These are phyloP conservation scores for Silurus lanzhouensis DNA, from an alignment of 2,797 vertebrate genomes.

Conservation along the genomic window DNA sequence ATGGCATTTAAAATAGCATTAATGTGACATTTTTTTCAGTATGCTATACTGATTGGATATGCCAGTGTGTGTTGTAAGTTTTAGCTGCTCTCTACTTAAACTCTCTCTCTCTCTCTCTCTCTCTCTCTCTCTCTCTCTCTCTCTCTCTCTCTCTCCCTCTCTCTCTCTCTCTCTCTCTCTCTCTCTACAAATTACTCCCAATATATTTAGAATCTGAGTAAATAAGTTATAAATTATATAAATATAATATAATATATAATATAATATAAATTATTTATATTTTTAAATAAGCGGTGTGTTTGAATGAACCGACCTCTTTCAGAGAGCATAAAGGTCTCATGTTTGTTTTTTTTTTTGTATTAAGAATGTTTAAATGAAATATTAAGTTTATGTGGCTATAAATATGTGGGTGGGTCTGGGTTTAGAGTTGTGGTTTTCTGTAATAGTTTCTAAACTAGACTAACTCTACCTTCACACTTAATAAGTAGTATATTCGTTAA, in stretches of 20 bases:
- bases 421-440: neutral
- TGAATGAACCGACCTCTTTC: neutral
- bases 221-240: neutral
- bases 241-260: no score
- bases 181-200: neutral
- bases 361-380: neutral
- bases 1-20: neutral
- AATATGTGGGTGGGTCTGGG: conserved; percentile 1
- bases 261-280: neutral
- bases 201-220: neutral
- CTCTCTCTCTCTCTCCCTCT: no score
- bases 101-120: no score
- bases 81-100: neutral
- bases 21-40: neutral
- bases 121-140: no score
- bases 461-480: conserved; percentile 29
- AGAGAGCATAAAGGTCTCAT: neutral
- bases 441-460: neutral
- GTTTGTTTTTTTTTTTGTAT: neutral
- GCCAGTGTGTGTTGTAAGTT: neutral
- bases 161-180: no score
- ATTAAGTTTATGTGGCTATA: conserved; percentile 15
- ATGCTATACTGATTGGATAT: neutral
- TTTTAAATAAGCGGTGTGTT: neutral
- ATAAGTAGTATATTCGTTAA: conserved; percentile 11